A percentile compares a stretch with the other conserved stretches of the same genome.
Conservation (phyloP, 2,888 invertebrate genomes). For the Silvanus unidentatus region DNA sequence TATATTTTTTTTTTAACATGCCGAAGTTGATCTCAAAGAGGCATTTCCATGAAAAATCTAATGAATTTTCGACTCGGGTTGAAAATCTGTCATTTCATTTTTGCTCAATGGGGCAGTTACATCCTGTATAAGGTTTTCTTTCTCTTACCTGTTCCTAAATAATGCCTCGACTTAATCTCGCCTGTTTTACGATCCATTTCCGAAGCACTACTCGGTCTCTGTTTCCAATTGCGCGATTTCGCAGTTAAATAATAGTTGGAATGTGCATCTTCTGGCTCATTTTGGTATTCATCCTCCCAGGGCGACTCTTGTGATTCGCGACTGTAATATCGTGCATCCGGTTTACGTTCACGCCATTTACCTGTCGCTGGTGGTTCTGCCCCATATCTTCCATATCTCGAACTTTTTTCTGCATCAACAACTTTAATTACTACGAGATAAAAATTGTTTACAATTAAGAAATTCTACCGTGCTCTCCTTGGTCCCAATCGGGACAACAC, state of each 20-base stretch:
- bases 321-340: conserved; percentile 44
- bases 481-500: conserved; percentile 51
- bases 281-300: conserved; percentile 56
- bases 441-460: not conserved
- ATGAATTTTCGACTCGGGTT: too few species aligned
- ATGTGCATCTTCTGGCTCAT: conserved; percentile 38
- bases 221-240: conserved; percentile 49
- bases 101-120: too few species aligned
- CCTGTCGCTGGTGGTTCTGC: conserved; percentile 6
- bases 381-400: conserved; percentile 28
- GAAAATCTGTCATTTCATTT: too few species aligned
- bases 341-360: conserved; percentile 36
- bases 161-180: conserved; percentile 40
- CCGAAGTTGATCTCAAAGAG: too few species aligned
- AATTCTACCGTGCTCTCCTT: conserved; percentile 46
- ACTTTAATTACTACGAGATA: conserved; percentile 1
- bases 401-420: conserved; percentile 33
- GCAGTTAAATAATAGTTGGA: conserved; percentile 39
- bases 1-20: too few species aligned
- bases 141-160: conserved; percentile 28
- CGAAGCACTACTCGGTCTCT: conserved; percentile 54
- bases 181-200: conserved; percentile 51
- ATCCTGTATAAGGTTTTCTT: too few species aligned
- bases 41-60: too few species aligned
- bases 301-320: conserved; percentile 49